Evolutionary conservation across 2,797 vertebrate species (phyloP), one percentile per base, ranked within the genome.

Genomic region (Sebastes taczanowskii): DNA sequence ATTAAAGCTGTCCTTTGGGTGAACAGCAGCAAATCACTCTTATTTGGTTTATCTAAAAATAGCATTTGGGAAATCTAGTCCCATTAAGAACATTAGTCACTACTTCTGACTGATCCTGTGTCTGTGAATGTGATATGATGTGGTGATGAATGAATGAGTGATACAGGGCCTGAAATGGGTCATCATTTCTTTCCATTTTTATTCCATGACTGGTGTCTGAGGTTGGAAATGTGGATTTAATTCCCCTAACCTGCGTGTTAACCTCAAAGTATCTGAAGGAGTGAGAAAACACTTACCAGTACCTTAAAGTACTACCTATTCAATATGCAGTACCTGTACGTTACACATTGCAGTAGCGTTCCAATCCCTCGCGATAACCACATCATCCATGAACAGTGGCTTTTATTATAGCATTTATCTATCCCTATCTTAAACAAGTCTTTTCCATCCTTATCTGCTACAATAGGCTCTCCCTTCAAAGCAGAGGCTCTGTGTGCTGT

Each of bases 61-160:
- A 71, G 20, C 38, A 65, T 53, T 63, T 66, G 66, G 67, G 35
- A 81, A 82, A 75, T 80, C 49, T 76, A 68, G 71, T 65, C 35
- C 29, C 29, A 66, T 78, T 76, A 49, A 38, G n/a, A 32, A 71
- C 64, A 81, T 78, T 49, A 82, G 76, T 81, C 73, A 42, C 70
- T 35, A 4, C 22, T 29, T 9, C 29, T 76, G 75, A 82, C 62
- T n/a, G 61, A 72, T 52, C 13, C 38, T 32, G 65, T 20, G 60
- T 82, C 49, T 63, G 46, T 20, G 49, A 80, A 32, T 55, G 18
- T 49, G 49, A 80, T 69, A 72, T 64, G 42, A 81, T 30, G 52
- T 59, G 52, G 56, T 18, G 69, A 82, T 86, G 67, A 84, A 78
- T 80, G 49, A 81, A 78, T 82, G 49, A 81, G 78, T 38, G 66